Evolutionary conservation across 2,797 vertebrate genomes (phyloP), one percentile per base, ranked within the genome.

Genomic region (Lacerta viridis): DNA sequence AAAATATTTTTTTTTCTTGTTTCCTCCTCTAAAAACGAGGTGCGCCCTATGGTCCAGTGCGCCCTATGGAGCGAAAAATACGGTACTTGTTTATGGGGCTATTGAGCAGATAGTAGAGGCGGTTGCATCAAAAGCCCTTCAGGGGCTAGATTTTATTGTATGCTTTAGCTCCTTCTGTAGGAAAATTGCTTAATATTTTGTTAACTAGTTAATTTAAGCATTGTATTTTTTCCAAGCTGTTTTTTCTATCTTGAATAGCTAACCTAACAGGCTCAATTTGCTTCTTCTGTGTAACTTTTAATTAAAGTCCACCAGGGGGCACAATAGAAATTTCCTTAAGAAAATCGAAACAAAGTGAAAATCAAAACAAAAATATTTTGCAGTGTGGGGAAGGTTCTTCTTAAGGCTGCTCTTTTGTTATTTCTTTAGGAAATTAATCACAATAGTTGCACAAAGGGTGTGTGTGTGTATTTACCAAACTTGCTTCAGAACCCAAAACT

Each of bases 261-360:
- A 13, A 1, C 43, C 15, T 2, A 55, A 55, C 3, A 9, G 7
- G 69, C 33, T 59, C 25, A 55, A 9, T 84, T 78, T 15, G 7
- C n/a, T 46, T 36, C 9, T 36, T 8, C 4, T 25, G 17, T 66
- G 84, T 29, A 1, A 50, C 0, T 86, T 82, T 46, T 72, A 18
- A 25, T 23, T 80, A 3, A 27, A 0, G 1, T 72, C 96, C 97
- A 92, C 96, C 69, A 96, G 96, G 50, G 95, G 97, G 97, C 96
- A 93, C 0, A 66, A 91, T 89, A 94, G 95, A 89, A 20, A 61
- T 66, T 93, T 89, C 88, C 66, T 84, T 20, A 80, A 81, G 36
- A 33, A 43, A 77, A 75, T 29, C 11, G 1, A 15, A 50, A 50
- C 11, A 46, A 29, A 1, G 0, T 15, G 7, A 8, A 87, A 46